Evolutionary conservation across 2,797 vertebrate genomes (phyloP).

Genomic region (Thamnophis elegans): DNA sequence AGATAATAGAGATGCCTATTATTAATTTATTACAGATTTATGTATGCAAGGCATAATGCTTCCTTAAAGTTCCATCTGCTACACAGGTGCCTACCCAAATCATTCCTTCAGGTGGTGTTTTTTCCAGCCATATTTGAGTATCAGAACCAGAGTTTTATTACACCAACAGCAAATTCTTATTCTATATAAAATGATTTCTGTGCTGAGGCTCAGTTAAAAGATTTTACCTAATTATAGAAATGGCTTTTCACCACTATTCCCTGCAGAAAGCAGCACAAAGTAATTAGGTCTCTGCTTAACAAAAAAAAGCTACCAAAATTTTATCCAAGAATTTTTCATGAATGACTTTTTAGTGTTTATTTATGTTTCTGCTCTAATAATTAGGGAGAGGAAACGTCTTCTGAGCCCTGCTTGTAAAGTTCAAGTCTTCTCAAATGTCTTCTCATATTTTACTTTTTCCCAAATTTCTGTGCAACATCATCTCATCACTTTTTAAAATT

Average conservation of each 20-base stretch:
- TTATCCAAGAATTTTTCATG: neutral
- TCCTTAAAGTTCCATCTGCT: neutral
- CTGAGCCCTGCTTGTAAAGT: neutral
- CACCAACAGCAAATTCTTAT: neutral
- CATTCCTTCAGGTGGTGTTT: neutral
- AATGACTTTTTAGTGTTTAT: neutral
- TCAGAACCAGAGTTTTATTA: neutral
- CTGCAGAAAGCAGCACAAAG: neutral
- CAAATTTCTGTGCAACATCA: neutral
- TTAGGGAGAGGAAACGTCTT: neutral
- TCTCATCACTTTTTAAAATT: neutral
- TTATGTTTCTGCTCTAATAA: neutral
- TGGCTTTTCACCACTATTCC: neutral
- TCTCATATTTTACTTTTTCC: neutral
- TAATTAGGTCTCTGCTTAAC: neutral
- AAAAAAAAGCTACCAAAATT: neutral
- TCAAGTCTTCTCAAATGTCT: neutral
- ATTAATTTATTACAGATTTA: neutral
- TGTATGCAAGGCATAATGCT: neutral
- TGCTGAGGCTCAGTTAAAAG: neutral
- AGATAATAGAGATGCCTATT: neutral
- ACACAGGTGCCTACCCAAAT: neutral
- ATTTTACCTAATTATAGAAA: neutral
- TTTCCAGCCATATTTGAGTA: neutral
- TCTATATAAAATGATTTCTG: neutral